Evolutionary conservation across 2,113 vertebrate species (phyloP).

Genomic region (Herpetotheres cachinnans): DNA sequence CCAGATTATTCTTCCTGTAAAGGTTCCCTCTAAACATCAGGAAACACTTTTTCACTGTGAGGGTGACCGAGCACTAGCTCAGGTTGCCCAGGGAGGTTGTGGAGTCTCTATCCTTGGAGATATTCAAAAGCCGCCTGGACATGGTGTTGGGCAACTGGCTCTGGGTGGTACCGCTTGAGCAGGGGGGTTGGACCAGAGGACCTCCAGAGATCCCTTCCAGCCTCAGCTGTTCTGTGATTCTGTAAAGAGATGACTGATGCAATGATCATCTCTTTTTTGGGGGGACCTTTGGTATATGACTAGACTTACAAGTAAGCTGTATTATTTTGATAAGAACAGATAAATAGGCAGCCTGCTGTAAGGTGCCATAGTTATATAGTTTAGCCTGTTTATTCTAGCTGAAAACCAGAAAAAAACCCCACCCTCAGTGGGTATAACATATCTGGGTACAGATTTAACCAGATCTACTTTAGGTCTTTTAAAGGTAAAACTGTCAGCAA

Average conservation of each 20-base stretch:
- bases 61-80: background rate
- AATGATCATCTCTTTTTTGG: background rate
- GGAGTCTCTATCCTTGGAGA: background rate
- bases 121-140: background rate
- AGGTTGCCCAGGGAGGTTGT: background rate
- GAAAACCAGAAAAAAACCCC: background rate
- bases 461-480: constrained; percentile 22
- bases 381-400: background rate
- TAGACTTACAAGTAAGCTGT: background rate
- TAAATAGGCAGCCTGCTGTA: background rate
- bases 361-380: background rate
- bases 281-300: background rate
- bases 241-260: background rate
- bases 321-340: background rate
- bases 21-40: background rate
- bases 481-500: constrained; percentile 59
- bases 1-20: background rate
- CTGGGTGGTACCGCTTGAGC: background rate
- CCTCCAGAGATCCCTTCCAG: background rate
- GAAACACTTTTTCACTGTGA: background rate
- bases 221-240: background rate
- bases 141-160: background rate
- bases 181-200: background rate
- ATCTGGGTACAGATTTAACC: background rate
- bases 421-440: background rate